Conservation (phyloP, 2,888 invertebrate genomes). For the Sinohyriopsis cumingii region DNA sequence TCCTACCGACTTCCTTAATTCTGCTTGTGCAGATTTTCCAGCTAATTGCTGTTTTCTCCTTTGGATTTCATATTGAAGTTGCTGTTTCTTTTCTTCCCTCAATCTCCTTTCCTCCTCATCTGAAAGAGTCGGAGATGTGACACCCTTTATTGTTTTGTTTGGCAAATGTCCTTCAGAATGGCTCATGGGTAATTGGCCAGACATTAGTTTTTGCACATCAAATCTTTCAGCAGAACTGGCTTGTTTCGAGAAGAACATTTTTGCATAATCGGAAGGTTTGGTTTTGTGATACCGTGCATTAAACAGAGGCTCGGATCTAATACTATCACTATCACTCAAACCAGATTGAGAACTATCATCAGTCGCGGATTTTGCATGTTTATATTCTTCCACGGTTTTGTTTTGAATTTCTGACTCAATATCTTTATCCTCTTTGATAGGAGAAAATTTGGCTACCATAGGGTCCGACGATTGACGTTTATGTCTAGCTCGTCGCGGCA, state of each 20-base stretch:
- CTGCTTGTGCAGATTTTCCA: conserved; percentile 76
- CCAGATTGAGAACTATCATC: conserved; percentile 66
- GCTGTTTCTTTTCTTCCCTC: conserved; percentile 77
- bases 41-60: conserved; percentile 76
- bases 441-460: conserved; percentile 75
- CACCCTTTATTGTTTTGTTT: conserved; percentile 16
- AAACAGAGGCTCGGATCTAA: conserved; percentile 59
- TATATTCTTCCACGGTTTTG: conserved; percentile 31
- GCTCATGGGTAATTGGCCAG: conserved; percentile 34
- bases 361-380: conserved; percentile 45
- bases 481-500: conserved; percentile 70
- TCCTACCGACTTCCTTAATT: conserved; percentile 71
- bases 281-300: conserved; percentile 45
- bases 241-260: conserved; percentile 52
- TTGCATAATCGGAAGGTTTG: conserved; percentile 54
- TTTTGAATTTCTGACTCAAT: conserved; percentile 71
- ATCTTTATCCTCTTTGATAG: conserved; percentile 74
- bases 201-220: conserved; percentile 15
- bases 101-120: conserved; percentile 75
- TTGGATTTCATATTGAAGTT: conserved; percentile 78
- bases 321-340: conserved; percentile 63
- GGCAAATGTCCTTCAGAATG: conserved; percentile 48
- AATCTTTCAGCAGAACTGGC: conserved; percentile 40
- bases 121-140: conserved; percentile 27
- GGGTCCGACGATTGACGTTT: conserved; percentile 76